Evolutionary conservation across 64 coral and sea anemone genomes (phyloP), one percentile per base, ranked within the genome.

Genomic region (Montipora capricornis): DNA sequence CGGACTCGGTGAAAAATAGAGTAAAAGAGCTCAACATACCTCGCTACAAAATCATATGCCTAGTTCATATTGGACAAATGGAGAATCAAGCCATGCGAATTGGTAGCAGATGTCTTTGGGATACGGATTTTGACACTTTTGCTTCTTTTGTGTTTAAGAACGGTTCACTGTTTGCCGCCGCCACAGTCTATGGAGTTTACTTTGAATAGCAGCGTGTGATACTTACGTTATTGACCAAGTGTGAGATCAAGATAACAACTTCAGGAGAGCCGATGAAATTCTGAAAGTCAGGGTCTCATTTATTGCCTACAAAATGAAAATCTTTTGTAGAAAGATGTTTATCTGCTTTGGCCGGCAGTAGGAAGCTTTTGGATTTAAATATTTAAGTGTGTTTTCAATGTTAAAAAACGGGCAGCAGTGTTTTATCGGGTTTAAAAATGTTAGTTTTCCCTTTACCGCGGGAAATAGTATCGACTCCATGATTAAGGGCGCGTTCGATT

Each of bases 51-150:
- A 83, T 99, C 10, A 79, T 99, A 24, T 90, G 89, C 8, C 69
- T 99, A 20, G 95, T 99, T 0, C 89, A 99, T 19, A 99, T 99
- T 81, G 98, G 98, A 44, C 95, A 95, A 29, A 2, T 96, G 22
- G 86, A 92, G 4, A 91, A 91, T 46, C 95, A 99, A 52, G 86
- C 89, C 0, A 70, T 99, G 80, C 76, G 92, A 6, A 96, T 99
- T 64, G 98, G 98, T 2, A 99, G 98, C 37, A 93, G 98, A 24
- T 99, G 98, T 88, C 68, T 99, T 0, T 99, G 98, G 98, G 95
- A 99, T 52, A 79, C 77, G 9, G 87, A 59, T 44, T 89, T 84
- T 64, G 98, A 99, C 83, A 96, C 92, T 4, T 99, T 84, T 58
- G 62, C 84, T 20, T 96, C 95, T 44, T 96, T 82, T 24, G 92